Conservation (phyloP, 1,140 invertebrate genomes). For the Babylonia areolata region DNA sequence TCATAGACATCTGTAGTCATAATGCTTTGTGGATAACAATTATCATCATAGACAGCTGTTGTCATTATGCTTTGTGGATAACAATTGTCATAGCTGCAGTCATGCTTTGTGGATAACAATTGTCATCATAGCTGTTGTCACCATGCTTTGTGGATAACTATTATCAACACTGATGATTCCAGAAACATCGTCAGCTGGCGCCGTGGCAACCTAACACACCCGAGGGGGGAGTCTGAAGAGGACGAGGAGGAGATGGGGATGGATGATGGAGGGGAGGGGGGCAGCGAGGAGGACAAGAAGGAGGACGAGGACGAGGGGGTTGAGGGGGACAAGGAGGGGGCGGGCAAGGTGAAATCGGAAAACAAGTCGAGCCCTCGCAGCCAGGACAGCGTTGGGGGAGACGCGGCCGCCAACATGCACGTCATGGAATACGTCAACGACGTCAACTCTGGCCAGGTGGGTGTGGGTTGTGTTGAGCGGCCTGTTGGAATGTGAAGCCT, state of each 20-base stretch:
- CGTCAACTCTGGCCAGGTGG: slow-evolving; percentile 3
- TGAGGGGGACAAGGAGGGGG: not conserved
- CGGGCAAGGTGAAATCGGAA: not conserved
- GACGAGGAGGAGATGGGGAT: slow-evolving; percentile 27
- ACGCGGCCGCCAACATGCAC: not conserved
- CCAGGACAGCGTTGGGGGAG: not conserved
- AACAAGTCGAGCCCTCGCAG: not conserved
- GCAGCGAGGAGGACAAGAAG: slow-evolving; percentile 28
- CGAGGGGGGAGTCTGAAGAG: slow-evolving; percentile 18
- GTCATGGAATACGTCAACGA: not conserved
- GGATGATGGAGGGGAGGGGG: slow-evolving; percentile 36
- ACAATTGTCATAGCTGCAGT: too few relatives aligned
- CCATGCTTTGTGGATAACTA: too few relatives aligned
- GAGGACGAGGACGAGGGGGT: not conserved
- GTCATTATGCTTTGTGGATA: too few relatives aligned
- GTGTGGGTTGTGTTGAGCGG: not conserved
- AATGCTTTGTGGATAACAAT: too few relatives aligned
- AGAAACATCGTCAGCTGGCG: slow-evolving; percentile 44
- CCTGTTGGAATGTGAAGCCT: too few relatives aligned
- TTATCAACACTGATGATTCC: not conserved
- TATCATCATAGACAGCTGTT: too few relatives aligned
- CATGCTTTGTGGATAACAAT: too few relatives aligned
- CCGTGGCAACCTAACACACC: slow-evolving; percentile 54
- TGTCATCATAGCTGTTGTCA: too few relatives aligned
- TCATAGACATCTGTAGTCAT: too few relatives aligned